Percentiles rank a stretch among this genome's conserved stretches.
phyloP scores from a whole-genome alignment of 2,797 vertebrate genomes.

The Cichlasoma orientale region DNA sequence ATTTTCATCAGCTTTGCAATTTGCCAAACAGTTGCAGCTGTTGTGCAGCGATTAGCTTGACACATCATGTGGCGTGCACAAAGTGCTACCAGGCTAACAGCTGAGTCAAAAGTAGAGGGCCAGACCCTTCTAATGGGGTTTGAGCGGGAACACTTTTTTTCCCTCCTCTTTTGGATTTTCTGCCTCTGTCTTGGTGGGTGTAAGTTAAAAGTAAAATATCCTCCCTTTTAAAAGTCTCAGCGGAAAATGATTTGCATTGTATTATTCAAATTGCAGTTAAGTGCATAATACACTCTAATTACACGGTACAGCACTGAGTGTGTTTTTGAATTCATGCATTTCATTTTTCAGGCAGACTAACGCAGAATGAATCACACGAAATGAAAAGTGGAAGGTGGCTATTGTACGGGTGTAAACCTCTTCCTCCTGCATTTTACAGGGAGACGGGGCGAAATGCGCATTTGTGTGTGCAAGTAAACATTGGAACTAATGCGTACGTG shows the following conservation, averaged over 20 bases:
- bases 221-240: constrained; percentile 58
- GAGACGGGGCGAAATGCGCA: background rate
- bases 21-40: constrained; percentile 67
- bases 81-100: constrained; percentile 73
- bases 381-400: constrained; percentile 57
- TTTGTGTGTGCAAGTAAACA: constrained; percentile 15
- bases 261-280: constrained; percentile 77
- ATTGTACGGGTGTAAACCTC: constrained; percentile 51
- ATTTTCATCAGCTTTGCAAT: constrained; percentile 52
- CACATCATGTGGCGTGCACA: constrained; percentile 66
- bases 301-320: constrained; percentile 62
- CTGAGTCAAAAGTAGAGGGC: constrained; percentile 64
- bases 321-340: constrained; percentile 72
- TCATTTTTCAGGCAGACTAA: constrained; percentile 59
- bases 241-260: constrained; percentile 71
- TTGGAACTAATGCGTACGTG: background rate
- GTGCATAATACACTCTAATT: constrained; percentile 77
- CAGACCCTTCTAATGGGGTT: constrained; percentile 53
- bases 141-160: constrained; percentile 23
- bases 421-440: constrained; percentile 14
- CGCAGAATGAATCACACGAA: constrained; percentile 52
- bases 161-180: constrained; percentile 9
- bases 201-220: constrained; percentile 58
- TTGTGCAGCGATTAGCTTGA: constrained; percentile 65
- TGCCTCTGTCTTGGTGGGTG: constrained; percentile 25